Evolutionary conservation across 2,113 vertebrate genomes (phyloP), one percentile per base, ranked within the genome.

Genomic region (Crotalus horridus): DNA sequence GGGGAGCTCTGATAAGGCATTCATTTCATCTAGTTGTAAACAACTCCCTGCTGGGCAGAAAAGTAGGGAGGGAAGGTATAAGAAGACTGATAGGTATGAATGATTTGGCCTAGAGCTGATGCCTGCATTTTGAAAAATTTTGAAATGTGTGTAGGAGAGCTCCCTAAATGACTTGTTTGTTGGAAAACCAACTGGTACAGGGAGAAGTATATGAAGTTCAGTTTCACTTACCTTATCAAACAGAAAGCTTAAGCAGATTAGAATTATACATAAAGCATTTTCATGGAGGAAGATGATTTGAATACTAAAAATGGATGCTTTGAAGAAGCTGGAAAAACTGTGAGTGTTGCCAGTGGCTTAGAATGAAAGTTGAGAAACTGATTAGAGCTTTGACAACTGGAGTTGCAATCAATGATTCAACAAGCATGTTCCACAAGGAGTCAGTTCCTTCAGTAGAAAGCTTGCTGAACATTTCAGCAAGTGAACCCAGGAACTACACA

Each of bases 71-170:
- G 55, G 20, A 51, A 48, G 51, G 51, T 64, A 20, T 26, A 46
- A 21, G 23, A 55, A 55, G 55, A 89, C 21, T 11, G 43, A 90
- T 90, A 48, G 17, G 51, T 58, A 51, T 53, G 29, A 46, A 21
- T 61, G 46, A 21, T 61, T 81, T 86, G n/a, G 61, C 33, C 55
- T 12, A 89, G 54, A 85, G 39, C 33, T 89, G 88, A 8, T 59
- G 26, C 11, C 43, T 85, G 88, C 43, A 33, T 85, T 92, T 85
- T 89, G 87, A 74, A 43, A 92, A 43, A 33, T 3, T 3, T n/a
- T 91, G 85, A 88, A 88, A 92, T 88, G 58, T 88, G 58, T 64
- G n/a, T 43, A 61, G 56, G 56, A 92, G 53, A 74, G 53, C n/a
- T 58, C 8, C 20, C 17, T 39, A 48, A 51, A 89, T 93, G 64